Evolutionary conservation across 2,888 invertebrate species (phyloP), one percentile per base, ranked within the genome.

Genomic region (Orchesellides sinensis): DNA sequence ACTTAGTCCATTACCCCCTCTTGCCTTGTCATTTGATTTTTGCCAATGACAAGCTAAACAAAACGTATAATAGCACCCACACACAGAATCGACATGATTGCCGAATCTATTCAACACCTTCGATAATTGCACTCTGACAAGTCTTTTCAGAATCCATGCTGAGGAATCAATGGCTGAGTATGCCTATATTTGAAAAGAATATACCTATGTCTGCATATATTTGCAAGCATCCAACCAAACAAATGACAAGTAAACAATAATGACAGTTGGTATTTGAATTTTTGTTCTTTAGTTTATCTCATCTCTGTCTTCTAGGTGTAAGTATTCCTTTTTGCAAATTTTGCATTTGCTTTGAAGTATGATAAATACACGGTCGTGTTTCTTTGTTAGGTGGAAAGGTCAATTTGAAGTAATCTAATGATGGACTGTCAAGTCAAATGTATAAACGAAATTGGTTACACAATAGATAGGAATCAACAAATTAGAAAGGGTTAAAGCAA

Each of bases 51-150:
- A 78, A 56, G 77, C 25, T 77, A 59, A 77, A 56, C 56, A 29
- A 56, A 69, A 19, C 52, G n/a, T n/a, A 78, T 66, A 78, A 78
- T 78, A 49, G 61, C 69, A 78, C 78, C 69, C 75, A 75, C 75
- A 75, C 74, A 12, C n/a, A 66, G 49, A 49, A 59, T 45, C 59
- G 12, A 66, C 21, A 8, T n/a, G 35, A 66, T 25, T 45, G 47
- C 47, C 32, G 66, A 23, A 45, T 69, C 27, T 49, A 78, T 69
- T 78, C 78, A 78, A 69, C 78, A 78, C 78, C 78, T 78, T 78
- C 69, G 40, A 23, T 78, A 69, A 69, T 69, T 69, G 59, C 69
- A 66, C n/a, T 25, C 47, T 66, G 47, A 27, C 47, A 66, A 45
- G 21, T 47, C 17, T 66, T 63, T 56, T 1, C 25, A 25, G 19